Conservation (phyloP, 1,140 invertebrate species). For the Acyrthosiphon pisum region DNA sequence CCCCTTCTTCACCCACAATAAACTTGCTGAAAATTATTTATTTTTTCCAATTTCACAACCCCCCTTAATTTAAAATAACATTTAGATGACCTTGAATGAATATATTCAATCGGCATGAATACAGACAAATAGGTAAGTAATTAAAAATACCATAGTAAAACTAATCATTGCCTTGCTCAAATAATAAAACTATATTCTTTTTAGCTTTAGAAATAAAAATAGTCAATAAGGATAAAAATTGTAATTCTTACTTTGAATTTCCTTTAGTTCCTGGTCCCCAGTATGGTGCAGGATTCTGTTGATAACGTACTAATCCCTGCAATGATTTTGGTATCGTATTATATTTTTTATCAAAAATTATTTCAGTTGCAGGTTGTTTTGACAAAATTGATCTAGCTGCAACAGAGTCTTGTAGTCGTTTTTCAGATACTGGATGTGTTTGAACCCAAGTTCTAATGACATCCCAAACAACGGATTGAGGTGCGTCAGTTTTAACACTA, state of each 20-base stretch:
- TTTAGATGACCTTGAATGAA: too few species aligned
- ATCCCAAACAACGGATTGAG: constrained; percentile 88
- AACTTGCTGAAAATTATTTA: too few species aligned
- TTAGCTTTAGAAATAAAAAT: background rate
- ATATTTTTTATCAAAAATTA: constrained; percentile 72
- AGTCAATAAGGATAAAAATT: background rate
- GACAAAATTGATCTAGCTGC: constrained; percentile 68
- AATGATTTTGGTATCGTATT: constrained; percentile 82
- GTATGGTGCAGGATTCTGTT: constrained; percentile 81
- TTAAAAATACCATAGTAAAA: too few species aligned
- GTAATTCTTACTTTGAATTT: constrained; percentile 70
- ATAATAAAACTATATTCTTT: too few species aligned
- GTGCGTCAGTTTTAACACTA: constrained; percentile 94
- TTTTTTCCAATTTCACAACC: background rate
- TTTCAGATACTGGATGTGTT: constrained; percentile 68
- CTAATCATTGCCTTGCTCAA: too few species aligned
- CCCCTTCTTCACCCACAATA: too few species aligned
- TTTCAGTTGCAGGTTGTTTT: constrained; percentile 63
- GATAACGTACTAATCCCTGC: constrained; percentile 80
- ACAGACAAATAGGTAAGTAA: too few species aligned
- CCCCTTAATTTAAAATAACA: too few species aligned
- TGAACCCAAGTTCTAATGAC: constrained; percentile 86
- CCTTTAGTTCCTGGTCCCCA: constrained; percentile 89
- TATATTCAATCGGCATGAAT: too few species aligned
- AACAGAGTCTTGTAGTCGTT: constrained; percentile 58